These are phyloP conservation scores for Calliopum simillimum DNA, from an alignment of 2,888 invertebrate species.

Conservation along the genomic window DNA sequence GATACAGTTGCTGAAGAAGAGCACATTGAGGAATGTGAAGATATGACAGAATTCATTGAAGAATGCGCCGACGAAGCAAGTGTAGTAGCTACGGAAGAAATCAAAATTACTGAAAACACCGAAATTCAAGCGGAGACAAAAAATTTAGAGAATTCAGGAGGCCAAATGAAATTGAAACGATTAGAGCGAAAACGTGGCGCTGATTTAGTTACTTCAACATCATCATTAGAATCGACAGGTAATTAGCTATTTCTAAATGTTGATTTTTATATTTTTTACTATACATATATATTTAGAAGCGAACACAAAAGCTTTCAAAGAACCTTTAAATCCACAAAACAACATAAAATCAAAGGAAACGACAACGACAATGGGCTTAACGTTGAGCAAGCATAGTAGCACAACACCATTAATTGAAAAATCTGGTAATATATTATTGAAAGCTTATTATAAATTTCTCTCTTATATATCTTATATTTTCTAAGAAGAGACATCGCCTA, in stretches of 20 bases:
- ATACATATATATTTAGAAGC: constrained; percentile 21
- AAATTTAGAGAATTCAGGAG: neutral
- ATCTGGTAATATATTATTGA: constrained; percentile 11
- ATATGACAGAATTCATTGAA: constrained; percentile 4
- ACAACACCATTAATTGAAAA: constrained; percentile 16
- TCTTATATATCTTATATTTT: constrained; percentile 8
- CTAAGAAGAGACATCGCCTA: neutral
- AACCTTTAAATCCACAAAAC: neutral
- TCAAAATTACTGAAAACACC: neutral
- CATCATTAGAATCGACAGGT: neutral
- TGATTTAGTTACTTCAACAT: neutral
- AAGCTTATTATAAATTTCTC: neutral
- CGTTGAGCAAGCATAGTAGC: constrained; percentile 18
- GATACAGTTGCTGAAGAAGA: constrained; percentile 4
- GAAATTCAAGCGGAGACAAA: neutral
- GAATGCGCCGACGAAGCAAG: neutral
- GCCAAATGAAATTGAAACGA: neutral
- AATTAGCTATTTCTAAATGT: neutral
- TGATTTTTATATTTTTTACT: constrained; percentile 9
- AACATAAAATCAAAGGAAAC: neutral
- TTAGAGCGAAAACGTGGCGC: neutral
- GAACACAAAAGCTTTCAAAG: constrained; percentile 23
- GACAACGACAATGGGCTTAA: neutral
- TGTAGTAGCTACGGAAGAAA: neutral
- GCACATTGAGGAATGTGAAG: neutral